These are phyloP conservation scores for Sebastes jordani DNA, from an alignment of 2,797 vertebrate species.

Conservation along the genomic window DNA sequence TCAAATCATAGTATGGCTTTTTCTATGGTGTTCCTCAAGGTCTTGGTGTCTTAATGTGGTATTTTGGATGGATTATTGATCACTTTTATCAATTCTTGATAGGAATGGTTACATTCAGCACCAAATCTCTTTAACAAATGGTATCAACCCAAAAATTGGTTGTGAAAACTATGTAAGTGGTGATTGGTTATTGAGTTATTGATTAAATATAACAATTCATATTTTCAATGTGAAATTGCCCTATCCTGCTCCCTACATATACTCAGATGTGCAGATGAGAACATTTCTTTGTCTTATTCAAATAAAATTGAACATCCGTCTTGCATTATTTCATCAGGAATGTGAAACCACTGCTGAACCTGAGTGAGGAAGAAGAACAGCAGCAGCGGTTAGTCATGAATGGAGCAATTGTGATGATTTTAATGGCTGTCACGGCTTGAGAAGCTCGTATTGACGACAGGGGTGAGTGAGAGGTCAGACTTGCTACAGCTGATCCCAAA, in stretches of 20 bases:
- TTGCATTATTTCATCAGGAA: conserved; percentile 3
- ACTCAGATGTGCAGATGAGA: neutral
- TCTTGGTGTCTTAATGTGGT: no score
- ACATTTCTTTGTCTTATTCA: neutral
- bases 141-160: no score
- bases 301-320: neutral
- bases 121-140: no score
- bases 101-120: no score
- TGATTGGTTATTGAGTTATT: no score
- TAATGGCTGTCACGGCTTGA: conserved; percentile 50
- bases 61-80: no score
- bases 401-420: conserved; percentile 56
- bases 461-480: conserved; percentile 59
- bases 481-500: conserved; percentile 26
- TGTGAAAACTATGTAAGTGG: no score
- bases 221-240: neutral
- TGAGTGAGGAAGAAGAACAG: conserved; percentile 25
- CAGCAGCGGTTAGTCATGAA: conserved; percentile 39
- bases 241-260: neutral
- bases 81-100: no score
- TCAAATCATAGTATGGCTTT: no score
- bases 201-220: no score
- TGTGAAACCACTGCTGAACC: conserved; percentile 35
- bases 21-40: no score
- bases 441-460: conserved; percentile 43